These are phyloP conservation scores for Sebastes trivittatus DNA, from an alignment of 2,797 vertebrate species.

Conservation along the genomic window DNA sequence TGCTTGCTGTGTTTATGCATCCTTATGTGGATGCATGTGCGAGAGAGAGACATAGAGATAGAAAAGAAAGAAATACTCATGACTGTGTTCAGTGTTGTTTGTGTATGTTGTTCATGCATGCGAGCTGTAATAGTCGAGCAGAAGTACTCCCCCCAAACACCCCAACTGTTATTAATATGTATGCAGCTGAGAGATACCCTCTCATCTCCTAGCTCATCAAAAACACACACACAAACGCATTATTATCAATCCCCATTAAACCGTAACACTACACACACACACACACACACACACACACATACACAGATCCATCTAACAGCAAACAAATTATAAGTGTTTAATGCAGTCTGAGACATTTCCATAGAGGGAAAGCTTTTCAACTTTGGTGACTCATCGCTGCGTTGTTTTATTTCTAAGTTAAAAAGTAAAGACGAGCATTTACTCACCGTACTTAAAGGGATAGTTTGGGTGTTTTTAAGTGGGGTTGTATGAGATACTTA, in stretches of 20 bases:
- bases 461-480: neutral
- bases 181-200: slow-evolving; percentile 59
- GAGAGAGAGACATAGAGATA: neutral
- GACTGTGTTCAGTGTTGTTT: neutral
- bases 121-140: slow-evolving; percentile 22
- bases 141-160: slow-evolving; percentile 56
- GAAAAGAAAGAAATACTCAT: slow-evolving; percentile 5
- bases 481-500: neutral
- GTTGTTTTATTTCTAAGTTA: slow-evolving; percentile 9
- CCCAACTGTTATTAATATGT: slow-evolving; percentile 69
- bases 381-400: slow-evolving; percentile 27
- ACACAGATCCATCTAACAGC: slow-evolving; percentile 25
- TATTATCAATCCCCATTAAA: slow-evolving; percentile 66
- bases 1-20: slow-evolving; percentile 26
- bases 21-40: slow-evolving; percentile 1
- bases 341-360: slow-evolving; percentile 48
- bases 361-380: slow-evolving; percentile 31
- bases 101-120: neutral
- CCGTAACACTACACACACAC: neutral
- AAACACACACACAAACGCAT: slow-evolving; percentile 65
- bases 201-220: slow-evolving; percentile 69
- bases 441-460: neutral
- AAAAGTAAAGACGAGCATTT: neutral
- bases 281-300: neutral
- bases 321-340: slow-evolving; percentile 57